Base-by-base conservation (phyloP, 2,797 vertebrate species). In the Esox lucius region DNA sequence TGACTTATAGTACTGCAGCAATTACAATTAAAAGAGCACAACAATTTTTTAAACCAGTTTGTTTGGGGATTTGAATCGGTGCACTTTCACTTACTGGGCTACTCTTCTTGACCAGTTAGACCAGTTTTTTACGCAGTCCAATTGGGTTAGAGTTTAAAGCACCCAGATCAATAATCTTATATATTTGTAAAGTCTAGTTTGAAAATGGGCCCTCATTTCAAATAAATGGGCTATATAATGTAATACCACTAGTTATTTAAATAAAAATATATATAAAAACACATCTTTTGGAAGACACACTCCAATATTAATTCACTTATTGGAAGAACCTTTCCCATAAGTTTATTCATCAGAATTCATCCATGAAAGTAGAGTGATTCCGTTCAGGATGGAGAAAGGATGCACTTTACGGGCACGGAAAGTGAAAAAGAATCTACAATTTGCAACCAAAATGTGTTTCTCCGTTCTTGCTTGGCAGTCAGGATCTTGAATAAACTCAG, bases 201-300 rank as follows among this genome's bases (percentile, higher is more conserved):
- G 62, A 84, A 84, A 82, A 83, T 39, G 56, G 78, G 83, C 87
- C 82, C 84, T 77, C 62, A 79, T 82, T 72, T 74, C 70, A 70
- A 39, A 83, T 81, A 86, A 85, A 84, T 75, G n/a, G 80, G 68
- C 83, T 68, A 79, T 85, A 83, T 81, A 86, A 85, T 84, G 24
- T 73, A 83, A 75, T 81, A 76, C 85, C 79, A 77, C 77, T 78
- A 71, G 56, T 42, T n/a, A 48, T 26, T 12, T 35, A 31, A 81
- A 80, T 77, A 70, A 83, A 84, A 83, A 83, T 69, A 80, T 31
- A 31, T 31, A 31, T 31, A 31, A 31, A 31, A 33, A 82, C 86
- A 83, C 70, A 12, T 28, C 28, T 28, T 28, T 46, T 48, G n/a
- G 22, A 26, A 69, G 72, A 66, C 35, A 39, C 5, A 39, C 35